Percentiles rank a stretch among this genome's conserved stretches.
phyloP scores from a whole-genome alignment of 2,797 vertebrate genomes.

The Carcharodon carcharias region DNA sequence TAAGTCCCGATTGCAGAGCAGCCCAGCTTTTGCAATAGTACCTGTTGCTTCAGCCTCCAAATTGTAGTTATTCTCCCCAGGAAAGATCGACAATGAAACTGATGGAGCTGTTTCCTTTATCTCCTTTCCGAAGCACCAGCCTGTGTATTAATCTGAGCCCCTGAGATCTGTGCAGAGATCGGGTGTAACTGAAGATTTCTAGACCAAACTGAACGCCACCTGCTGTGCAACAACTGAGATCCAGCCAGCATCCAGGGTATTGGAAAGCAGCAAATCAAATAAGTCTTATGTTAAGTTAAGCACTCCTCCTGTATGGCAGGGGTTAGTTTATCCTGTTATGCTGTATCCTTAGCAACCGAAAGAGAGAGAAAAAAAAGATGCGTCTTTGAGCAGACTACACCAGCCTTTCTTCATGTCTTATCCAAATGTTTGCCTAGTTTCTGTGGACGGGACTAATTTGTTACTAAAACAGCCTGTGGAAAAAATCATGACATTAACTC shows the following conservation, averaged over 20 bases:
- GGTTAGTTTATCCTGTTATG: neutral
- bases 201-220: constrained; percentile 26
- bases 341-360: neutral
- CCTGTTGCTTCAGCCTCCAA: neutral
- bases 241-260: neutral
- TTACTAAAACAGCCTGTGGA: neutral
- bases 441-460: neutral
- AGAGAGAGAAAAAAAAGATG: neutral
- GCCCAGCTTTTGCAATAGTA: neutral
- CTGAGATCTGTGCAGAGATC: neutral
- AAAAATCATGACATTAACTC: neutral
- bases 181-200: neutral
- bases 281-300: neutral
- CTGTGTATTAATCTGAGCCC: neutral
- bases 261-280: neutral
- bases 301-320: neutral
- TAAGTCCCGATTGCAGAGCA: neutral
- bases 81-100: neutral
- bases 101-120: neutral
- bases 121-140: neutral
- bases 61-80: neutral
- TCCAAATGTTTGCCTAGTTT: constrained; percentile 1
- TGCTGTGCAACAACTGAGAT: constrained; percentile 12
- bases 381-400: neutral
- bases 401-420: neutral